phyloP scores from a whole-genome alignment of 2,888 invertebrate species.

The Hemithea aestivaria region DNA sequence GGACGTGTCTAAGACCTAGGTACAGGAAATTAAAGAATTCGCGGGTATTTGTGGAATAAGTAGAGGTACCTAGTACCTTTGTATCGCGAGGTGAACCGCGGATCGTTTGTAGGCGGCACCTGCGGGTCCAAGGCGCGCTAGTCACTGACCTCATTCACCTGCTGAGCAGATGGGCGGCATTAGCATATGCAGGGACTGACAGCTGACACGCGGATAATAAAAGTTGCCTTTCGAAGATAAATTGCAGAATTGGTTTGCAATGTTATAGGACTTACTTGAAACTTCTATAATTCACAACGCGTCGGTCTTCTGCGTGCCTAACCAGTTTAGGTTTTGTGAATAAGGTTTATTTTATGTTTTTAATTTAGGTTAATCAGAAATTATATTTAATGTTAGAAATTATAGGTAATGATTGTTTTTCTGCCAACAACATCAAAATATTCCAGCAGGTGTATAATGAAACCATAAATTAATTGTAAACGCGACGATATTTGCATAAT shows the following conservation, averaged over 20 bases:
- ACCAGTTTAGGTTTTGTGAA: too few species aligned
- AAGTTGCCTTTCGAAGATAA: conserved; percentile 5
- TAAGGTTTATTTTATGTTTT: too few species aligned
- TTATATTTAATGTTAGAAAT: too few species aligned
- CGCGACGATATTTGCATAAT: conserved; percentile 13
- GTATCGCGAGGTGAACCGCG: conserved; percentile 28
- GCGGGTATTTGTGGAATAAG: conserved; percentile 28
- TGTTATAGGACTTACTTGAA: too few species aligned
- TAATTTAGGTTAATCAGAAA: too few species aligned
- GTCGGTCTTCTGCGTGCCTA: too few species aligned
- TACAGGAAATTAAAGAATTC: conserved; percentile 44
- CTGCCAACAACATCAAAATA: background rate
- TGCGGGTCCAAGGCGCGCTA: conserved; percentile 32
- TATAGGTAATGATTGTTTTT: too few species aligned
- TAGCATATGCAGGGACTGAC: conserved; percentile 47
- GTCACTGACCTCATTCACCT: conserved; percentile 72
- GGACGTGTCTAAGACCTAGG: conserved; percentile 20
- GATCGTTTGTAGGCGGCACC: conserved; percentile 42
- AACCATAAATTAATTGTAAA: background rate
- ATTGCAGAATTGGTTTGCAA: background rate
- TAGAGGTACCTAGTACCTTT: conserved; percentile 25
- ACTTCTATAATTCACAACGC: too few species aligned
- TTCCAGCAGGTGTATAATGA: background rate
- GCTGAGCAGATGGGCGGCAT: conserved; percentile 49
- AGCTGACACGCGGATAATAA: conserved; percentile 27